phyloP scores from a whole-genome alignment of 2,113 vertebrate species.

The Myrmophylax atrothorax region DNA sequence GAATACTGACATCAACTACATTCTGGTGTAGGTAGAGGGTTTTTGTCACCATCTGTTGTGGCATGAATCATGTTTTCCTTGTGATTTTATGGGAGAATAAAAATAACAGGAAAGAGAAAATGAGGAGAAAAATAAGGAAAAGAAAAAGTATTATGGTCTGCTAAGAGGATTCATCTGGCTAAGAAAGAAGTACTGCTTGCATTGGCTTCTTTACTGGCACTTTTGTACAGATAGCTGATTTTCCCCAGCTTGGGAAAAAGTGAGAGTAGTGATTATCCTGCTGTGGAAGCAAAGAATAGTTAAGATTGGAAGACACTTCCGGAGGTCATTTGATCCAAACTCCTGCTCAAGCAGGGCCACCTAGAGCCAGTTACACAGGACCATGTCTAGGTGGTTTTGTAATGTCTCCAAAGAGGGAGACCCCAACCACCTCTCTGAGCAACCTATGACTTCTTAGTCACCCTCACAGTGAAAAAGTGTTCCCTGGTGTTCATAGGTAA shows the following conservation, averaged over 20 bases:
- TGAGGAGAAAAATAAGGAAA: background rate
- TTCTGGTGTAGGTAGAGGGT: background rate
- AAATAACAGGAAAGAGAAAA: slow-evolving; percentile 5
- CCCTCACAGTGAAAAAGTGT: background rate
- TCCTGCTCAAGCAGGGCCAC: background rate
- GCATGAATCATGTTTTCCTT: slow-evolving; percentile 42
- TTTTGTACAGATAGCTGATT: background rate
- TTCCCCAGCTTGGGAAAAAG: background rate
- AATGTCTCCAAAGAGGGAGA: background rate
- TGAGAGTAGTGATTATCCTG: background rate
- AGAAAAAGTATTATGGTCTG: background rate
- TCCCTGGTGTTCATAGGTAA: background rate
- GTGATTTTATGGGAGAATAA: background rate
- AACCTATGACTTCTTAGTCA: fast-evolving
- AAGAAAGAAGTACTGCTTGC: background rate
- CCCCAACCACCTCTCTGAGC: background rate
- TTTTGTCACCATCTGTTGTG: slow-evolving; percentile 52
- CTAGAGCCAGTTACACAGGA: background rate
- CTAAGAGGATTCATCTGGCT: background rate
- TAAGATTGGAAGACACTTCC: background rate
- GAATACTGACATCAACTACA: slow-evolving; percentile 12
- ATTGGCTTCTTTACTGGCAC: background rate
- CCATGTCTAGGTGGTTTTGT: background rate
- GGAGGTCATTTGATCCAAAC: background rate
- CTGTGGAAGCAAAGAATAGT: background rate